Evolutionary conservation across 2,888 invertebrate genomes (phyloP).

Genomic region (Microplitis manilae): DNA sequence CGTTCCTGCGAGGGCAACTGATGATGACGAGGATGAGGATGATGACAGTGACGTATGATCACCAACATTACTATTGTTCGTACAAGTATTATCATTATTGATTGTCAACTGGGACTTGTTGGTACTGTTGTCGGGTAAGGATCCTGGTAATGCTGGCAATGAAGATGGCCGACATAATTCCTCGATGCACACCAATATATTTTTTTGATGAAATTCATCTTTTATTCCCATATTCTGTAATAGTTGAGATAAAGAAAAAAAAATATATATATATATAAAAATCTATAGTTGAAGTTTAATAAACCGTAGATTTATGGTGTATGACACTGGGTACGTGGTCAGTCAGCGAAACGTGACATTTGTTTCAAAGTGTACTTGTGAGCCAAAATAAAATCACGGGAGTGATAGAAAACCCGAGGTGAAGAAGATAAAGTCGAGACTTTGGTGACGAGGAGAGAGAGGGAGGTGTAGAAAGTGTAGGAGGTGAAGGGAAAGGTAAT

Average conservation of each 20-base stretch:
- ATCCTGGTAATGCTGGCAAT: conserved; percentile 52
- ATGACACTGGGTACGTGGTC: conserved; percentile 28
- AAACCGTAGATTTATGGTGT: neutral
- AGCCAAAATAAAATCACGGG: conserved; percentile 44
- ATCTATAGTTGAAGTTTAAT: conserved; percentile 1
- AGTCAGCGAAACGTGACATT: conserved; percentile 43
- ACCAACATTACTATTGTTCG: conserved; percentile 18
- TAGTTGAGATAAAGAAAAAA: conserved; percentile 1
- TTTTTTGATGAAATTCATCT: conserved; percentile 82
- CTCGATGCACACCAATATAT: conserved; percentile 79
- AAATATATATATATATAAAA: conserved; percentile 9
- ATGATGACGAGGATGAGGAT: neutral
- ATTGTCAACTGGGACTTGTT: conserved; percentile 46
- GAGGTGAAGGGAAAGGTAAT: conserved; percentile 24
- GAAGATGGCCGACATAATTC: conserved; percentile 74
- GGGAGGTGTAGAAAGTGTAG: conserved; percentile 20
- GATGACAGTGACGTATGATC: conserved; percentile 18
- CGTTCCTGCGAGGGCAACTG: conserved; percentile 19
- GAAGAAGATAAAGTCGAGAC: conserved; percentile 12
- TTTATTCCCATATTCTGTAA: conserved; percentile 82
- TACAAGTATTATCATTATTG: conserved; percentile 47
- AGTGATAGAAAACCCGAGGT: conserved; percentile 20
- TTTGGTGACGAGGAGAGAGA: conserved; percentile 25
- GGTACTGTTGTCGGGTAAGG: conserved; percentile 48
- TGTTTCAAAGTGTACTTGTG: conserved; percentile 31